A percentile compares a stretch with the other conserved stretches of the same genome.
Conservation (phyloP, 2,888 invertebrate genomes). For the Rhagonycha lutea region DNA sequence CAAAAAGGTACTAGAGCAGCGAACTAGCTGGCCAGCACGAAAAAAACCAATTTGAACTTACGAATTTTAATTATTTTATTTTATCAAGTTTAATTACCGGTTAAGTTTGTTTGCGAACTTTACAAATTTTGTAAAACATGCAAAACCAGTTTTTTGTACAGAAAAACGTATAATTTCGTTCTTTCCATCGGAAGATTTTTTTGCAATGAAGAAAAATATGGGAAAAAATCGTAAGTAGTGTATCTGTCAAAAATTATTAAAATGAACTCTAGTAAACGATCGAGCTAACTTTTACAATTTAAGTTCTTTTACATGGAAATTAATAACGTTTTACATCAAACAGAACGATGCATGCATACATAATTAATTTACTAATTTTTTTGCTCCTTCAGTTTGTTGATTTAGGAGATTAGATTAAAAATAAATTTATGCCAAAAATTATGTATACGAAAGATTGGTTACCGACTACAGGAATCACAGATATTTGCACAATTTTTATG, state of each 20-base stretch:
- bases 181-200: not conserved
- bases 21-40: not conserved
- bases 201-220: not conserved
- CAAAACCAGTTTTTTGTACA: not conserved
- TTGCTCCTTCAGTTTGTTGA: not conserved
- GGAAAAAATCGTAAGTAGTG: not conserved
- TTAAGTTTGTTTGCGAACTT: not conserved
- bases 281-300: not conserved
- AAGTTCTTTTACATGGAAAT: not conserved
- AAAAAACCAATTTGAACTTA: not conserved
- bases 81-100: not conserved
- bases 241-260: not conserved
- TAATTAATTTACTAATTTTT: not conserved
- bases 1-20: not conserved
- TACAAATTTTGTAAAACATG: not conserved
- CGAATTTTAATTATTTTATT: not conserved
- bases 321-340: not conserved
- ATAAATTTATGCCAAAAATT: slow-evolving; percentile 1
- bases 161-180: not conserved
- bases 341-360: not conserved
- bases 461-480: not conserved
- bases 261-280: not conserved
- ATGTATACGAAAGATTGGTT: not conserved
- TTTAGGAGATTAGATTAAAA: not conserved
- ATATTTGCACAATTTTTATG: slow-evolving; percentile 4